phyloP scores from a whole-genome alignment of 35 echinoderm and acorn worm genomes.

The Ophiothrix spiculata region DNA sequence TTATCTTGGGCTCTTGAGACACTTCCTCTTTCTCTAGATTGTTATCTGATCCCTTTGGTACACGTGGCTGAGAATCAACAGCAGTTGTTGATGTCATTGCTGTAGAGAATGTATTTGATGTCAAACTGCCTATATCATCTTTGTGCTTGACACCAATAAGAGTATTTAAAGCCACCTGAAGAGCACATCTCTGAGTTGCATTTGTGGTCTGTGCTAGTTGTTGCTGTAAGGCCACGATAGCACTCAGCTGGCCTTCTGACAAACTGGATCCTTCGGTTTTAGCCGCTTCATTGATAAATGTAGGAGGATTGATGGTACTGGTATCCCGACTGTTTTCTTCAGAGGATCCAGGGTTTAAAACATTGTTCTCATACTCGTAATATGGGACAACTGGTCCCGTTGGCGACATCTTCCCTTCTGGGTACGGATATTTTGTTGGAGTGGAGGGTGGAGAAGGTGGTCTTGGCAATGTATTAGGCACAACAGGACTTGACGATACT shows the following conservation, averaged over 20 bases:
- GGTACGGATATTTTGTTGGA: not conserved
- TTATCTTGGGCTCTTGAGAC: not conserved
- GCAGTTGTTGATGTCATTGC: too few species aligned
- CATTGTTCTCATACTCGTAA: not conserved
- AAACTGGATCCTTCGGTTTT: not conserved
- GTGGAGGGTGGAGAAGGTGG: not conserved
- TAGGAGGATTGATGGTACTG: too few species aligned
- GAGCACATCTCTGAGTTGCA: not conserved
- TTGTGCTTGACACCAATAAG: too few species aligned
- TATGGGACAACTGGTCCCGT: not conserved
- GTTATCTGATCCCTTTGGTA: too few species aligned
- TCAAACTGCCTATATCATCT: too few species aligned
- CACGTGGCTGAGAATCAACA: too few species aligned
- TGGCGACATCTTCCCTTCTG: not conserved
- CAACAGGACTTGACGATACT: too few species aligned
- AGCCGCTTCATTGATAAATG: not conserved
- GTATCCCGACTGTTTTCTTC: too few species aligned
- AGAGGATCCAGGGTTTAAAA: too few species aligned
- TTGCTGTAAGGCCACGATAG: not conserved
- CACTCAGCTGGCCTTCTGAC: not conserved
- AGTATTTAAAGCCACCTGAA: slow-evolving; percentile 7
- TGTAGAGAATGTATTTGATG: too few species aligned
- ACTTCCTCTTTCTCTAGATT: too few species aligned
- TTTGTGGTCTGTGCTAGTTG: not conserved
- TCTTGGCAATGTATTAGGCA: too few species aligned